These are phyloP conservation scores for Micrastur ruficollis DNA, from an alignment of 2,797 vertebrate genomes.

Conservation along the genomic window DNA sequence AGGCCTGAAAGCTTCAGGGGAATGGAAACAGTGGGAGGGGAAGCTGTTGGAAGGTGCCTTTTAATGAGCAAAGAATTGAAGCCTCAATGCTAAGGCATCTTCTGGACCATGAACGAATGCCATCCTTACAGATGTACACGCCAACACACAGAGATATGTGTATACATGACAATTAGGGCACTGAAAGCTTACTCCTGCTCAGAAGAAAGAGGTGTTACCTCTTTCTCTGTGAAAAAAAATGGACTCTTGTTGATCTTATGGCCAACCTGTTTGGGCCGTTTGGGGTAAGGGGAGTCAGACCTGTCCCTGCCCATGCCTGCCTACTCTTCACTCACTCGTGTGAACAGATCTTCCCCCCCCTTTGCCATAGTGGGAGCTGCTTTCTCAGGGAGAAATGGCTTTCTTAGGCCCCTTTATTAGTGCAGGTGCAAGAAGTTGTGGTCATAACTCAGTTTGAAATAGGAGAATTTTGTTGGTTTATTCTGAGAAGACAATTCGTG, in stretches of 20 bases:
- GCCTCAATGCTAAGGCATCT: neutral
- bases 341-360: neutral
- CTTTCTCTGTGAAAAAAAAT: neutral
- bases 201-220: neutral
- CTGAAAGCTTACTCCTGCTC: neutral
- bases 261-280: neutral
- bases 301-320: neutral
- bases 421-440: neutral
- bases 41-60: neutral
- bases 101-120: neutral
- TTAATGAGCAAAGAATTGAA: neutral
- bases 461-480: neutral
- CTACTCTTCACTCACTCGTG: neutral
- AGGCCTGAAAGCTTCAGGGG: neutral
- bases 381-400: neutral
- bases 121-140: neutral
- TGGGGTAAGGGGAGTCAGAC: neutral
- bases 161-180: rapidly evolving
- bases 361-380: neutral
- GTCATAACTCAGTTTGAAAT: neutral
- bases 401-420: neutral
- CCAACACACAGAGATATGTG: rapidly evolving
- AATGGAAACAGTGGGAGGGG: neutral
- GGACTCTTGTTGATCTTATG: neutral
- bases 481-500: neutral